Evolutionary conservation across 2,888 invertebrate genomes (phyloP), one percentile per base, ranked within the genome.

Genomic region (Nysson spinosus): DNA sequence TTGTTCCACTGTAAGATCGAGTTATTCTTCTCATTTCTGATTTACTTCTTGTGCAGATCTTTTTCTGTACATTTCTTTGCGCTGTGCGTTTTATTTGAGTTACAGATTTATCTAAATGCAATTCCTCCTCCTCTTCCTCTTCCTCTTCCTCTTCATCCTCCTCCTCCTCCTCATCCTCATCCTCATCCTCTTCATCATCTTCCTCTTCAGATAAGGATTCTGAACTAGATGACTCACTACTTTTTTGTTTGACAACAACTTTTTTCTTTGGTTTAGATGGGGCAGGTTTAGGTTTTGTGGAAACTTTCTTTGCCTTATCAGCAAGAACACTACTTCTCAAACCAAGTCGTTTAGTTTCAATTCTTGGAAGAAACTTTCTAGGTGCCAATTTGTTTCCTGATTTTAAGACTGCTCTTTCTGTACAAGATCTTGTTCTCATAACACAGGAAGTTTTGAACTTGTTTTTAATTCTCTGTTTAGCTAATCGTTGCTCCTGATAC

Each of bases 401-500:
- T 77, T 89, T 89, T 24, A 87, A 82, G 68, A 88, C 86, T 1
- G 79, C 50, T 50, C 80, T 68, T 22, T 84, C 83, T 2, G 81
- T 75, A 30, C 85, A 73, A 1, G 89, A 89, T 58, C 90, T 87
- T 4, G 90, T 90, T 68, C 89, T 84, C 70, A 90, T 89, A 26
- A 89, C 79, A 34, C 80, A 82, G 0, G 84, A 77, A 1, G 81
- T 61, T 50, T 83, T 84, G 4, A 85, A 78, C 61, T 85, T 87
- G 28, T 83, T 82, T 39, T 83, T 82, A 4, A 87, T 79, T 35
- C 83, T 71, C 22, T 86, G 85, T 74, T 91, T 91, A 1, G 90
- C 90, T 78, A 91, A 87, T 72, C 90, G 88, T 77, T 91, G 91
- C 66, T 90, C 90, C 74, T 91, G 91, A 77, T 91, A 91, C 78